phyloP scores from a whole-genome alignment of 2,888 invertebrate species.

The Synergus umbraculus region DNA sequence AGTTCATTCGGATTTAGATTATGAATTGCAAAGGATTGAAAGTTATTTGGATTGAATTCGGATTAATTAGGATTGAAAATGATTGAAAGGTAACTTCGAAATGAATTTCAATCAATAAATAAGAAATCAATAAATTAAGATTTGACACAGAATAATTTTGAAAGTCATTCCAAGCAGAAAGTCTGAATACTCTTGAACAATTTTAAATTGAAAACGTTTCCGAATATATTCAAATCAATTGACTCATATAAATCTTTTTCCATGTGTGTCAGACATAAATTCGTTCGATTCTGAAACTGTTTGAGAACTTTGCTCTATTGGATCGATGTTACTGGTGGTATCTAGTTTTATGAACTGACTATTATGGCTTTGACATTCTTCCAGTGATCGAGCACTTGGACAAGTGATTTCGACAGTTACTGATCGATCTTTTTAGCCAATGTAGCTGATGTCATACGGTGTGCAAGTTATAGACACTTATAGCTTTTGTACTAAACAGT shows the following conservation, averaged over 20 bases:
- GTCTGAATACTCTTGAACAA: no score
- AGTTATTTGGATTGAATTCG: no score
- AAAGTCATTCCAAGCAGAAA: no score
- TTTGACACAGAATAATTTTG: no score
- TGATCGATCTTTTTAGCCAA: conserved; percentile 48
- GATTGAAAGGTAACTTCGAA: no score
- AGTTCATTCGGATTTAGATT: no score
- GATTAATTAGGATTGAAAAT: no score
- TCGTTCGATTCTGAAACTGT: background rate
- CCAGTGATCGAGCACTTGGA: conserved; percentile 49
- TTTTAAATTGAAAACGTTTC: no score
- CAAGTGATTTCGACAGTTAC: conserved; percentile 53
- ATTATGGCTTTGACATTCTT: conserved; percentile 48
- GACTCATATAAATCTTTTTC: background rate
- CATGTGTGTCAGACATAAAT: background rate
- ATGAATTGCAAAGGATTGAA: no score
- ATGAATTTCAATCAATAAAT: no score
- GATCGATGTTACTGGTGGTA: background rate
- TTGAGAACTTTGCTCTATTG: background rate
- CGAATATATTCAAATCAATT: background rate
- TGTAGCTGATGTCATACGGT: background rate
- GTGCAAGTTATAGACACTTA: background rate
- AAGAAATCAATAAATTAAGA: no score
- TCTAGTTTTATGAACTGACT: conserved; percentile 3
- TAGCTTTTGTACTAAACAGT: background rate